Evolutionary conservation across 1,140 invertebrate genomes (phyloP).

Genomic region (Harpegnathos saltator): DNA sequence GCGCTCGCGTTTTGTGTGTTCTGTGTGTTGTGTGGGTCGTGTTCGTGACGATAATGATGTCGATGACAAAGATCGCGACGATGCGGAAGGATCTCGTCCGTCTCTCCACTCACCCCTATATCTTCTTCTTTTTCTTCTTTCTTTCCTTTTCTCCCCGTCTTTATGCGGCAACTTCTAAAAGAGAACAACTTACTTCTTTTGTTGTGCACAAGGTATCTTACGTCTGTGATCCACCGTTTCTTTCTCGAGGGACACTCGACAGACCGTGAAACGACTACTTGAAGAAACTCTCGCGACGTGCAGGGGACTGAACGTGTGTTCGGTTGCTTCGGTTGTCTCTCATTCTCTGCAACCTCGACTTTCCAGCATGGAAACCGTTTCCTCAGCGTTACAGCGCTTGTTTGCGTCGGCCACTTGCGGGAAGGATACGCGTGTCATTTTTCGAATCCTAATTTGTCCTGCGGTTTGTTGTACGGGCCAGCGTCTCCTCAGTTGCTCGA

Average conservation of each 20-base stretch:
- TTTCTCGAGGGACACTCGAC: background rate
- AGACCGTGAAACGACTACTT: constrained; percentile 17
- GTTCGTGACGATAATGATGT: background rate
- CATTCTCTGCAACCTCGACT: background rate
- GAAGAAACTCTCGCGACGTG: constrained; percentile 8
- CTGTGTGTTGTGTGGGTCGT: constrained; percentile 14
- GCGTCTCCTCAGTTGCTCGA: background rate
- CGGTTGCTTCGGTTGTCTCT: background rate
- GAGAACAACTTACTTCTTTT: background rate
- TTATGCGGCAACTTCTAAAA: background rate
- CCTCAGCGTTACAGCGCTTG: background rate
- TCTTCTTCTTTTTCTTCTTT: background rate
- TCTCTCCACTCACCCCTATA: background rate
- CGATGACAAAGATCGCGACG: background rate
- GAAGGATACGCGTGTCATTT: background rate
- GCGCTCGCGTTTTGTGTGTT: constrained; percentile 31
- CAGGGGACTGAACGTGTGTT: constrained; percentile 19
- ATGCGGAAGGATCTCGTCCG: constrained; percentile 9
- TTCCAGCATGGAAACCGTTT: background rate
- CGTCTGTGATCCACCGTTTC: background rate
- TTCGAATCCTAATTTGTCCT: background rate
- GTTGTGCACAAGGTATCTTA: constrained; percentile 13
- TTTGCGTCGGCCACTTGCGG: background rate
- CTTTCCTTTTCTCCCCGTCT: background rate
- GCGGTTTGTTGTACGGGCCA: background rate